Conservation (phyloP, 2,113 vertebrate species). For the Cyanoliseus patagonus region DNA sequence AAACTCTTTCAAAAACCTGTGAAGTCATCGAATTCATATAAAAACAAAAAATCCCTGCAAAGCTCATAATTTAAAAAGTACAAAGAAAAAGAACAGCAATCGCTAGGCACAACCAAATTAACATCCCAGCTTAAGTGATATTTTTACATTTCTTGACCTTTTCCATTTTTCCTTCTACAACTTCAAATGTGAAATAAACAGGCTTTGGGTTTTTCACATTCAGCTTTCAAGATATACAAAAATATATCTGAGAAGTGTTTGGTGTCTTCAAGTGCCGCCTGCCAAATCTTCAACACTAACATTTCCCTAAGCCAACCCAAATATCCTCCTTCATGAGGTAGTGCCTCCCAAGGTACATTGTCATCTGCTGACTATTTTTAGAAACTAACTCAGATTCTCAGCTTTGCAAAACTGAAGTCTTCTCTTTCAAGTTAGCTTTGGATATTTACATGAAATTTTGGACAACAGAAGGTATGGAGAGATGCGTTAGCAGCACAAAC, state of each 20-base stretch:
- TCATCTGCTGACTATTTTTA: neutral
- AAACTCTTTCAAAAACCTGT: neutral
- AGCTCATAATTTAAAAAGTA: slow-evolving; percentile 20
- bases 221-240: slow-evolving; percentile 29
- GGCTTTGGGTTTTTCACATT: slow-evolving; percentile 1
- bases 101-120: neutral
- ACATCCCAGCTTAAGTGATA: slow-evolving; percentile 8
- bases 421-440: neutral
- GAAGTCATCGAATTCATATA: slow-evolving; percentile 23
- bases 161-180: slow-evolving; percentile 15
- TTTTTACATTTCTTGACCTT: slow-evolving; percentile 53
- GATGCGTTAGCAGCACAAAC: neutral
- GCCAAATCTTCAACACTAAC: neutral
- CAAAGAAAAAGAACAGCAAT: slow-evolving; percentile 17
- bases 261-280: neutral
- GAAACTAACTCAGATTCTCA: neutral
- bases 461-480: neutral
- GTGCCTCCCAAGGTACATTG: neutral
- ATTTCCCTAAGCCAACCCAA: neutral
- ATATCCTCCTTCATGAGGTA: neutral
- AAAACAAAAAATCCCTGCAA: slow-evolving; percentile 54
- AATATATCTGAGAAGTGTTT: neutral
- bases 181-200: slow-evolving; percentile 33
- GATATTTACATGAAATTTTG: neutral
- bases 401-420: neutral